These are phyloP conservation scores for Tachyglossus aculeatus DNA, from an alignment of 2,797 vertebrate genomes.

Conservation along the genomic window DNA sequence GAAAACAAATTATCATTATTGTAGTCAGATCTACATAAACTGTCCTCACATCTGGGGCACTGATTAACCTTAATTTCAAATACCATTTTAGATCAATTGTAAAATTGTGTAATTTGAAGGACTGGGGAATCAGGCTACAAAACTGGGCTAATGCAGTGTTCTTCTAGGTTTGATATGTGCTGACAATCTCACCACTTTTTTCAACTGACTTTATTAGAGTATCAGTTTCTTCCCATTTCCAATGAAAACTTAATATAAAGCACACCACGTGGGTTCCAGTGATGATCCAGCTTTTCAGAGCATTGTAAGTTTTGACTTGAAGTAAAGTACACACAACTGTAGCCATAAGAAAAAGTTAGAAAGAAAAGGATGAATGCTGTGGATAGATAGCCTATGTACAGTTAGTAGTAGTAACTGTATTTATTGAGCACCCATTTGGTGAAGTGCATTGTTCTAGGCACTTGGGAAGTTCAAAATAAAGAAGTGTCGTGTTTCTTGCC, in stretches of 20 bases:
- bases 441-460: no score
- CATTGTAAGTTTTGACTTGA: no score
- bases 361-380: background rate
- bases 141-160: background rate
- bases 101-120: background rate
- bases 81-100: background rate
- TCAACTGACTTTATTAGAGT: background rate
- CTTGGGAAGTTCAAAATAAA: no score
- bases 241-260: background rate
- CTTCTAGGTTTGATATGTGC: background rate
- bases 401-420: no score
- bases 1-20: constrained; percentile 21
- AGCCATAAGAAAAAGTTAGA: no score
- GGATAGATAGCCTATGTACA: no score
- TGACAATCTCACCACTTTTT: background rate
- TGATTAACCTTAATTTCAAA: constrained; percentile 9
- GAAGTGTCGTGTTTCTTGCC: no score
- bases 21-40: constrained; percentile 10
- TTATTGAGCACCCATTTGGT: no score
- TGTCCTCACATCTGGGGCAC: background rate
- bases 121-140: background rate
- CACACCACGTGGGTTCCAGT: background rate
- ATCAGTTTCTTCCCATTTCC: background rate
- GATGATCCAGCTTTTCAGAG: no score
- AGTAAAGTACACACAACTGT: no score